phyloP scores from a whole-genome alignment of 2,797 vertebrate genomes.

The Moxostoma hubbsi region DNA sequence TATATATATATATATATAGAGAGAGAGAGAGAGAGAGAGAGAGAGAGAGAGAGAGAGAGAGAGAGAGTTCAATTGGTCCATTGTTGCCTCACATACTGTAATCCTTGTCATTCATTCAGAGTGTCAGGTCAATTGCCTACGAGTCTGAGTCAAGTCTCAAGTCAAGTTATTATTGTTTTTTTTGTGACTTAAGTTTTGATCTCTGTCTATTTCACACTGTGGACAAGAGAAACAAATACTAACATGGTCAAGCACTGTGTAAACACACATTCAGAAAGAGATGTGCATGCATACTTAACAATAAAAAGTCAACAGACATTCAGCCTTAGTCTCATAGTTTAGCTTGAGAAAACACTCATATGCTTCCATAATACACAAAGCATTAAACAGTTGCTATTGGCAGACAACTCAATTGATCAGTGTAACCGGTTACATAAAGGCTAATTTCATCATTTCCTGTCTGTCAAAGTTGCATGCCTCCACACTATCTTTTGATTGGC shows the following conservation, averaged over 20 bases:
- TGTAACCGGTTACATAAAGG: constrained; percentile 35
- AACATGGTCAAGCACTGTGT: constrained; percentile 18
- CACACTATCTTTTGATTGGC: constrained; percentile 31
- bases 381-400: not conserved
- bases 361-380: constrained; percentile 15
- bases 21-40: too few species aligned
- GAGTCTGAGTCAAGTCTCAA: too few species aligned
- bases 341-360: constrained; percentile 13
- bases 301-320: not conserved
- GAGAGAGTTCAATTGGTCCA: too few species aligned
- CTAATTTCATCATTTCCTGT: constrained; percentile 44
- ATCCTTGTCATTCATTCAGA: too few species aligned
- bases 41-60: too few species aligned
- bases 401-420: constrained; percentile 38
- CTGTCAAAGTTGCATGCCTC: constrained; percentile 23
- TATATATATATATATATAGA: too few species aligned
- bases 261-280: not conserved
- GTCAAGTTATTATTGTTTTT: too few species aligned
- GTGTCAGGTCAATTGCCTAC: too few species aligned
- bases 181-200: too few species aligned
- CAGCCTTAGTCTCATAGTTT: not conserved
- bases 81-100: too few species aligned
- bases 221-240: constrained; percentile 18
- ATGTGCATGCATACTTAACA: not conserved
- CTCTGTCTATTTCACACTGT: not conserved